Conservation (phyloP, 2,797 vertebrate genomes). For the Melanotaenia maccullochi region DNA sequence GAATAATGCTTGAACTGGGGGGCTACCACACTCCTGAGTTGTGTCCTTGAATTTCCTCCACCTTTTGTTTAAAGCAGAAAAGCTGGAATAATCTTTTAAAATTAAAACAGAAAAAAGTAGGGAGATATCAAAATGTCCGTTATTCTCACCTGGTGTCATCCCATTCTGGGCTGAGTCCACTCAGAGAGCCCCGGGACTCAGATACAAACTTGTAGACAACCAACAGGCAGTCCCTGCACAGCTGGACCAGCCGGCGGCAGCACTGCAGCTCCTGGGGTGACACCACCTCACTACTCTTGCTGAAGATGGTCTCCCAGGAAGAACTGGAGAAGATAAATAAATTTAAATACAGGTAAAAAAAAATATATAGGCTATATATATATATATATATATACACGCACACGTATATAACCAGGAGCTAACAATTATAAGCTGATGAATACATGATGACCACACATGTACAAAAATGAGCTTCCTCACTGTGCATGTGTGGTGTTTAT, state of each 20-base stretch:
- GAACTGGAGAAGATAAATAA: constrained; percentile 81
- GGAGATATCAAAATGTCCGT: constrained; percentile 11
- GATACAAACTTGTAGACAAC: constrained; percentile 95
- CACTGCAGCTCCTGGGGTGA: constrained; percentile 93
- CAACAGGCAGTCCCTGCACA: constrained; percentile 95
- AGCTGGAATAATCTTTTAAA: constrained; percentile 6
- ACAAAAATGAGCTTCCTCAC: constrained; percentile 12
- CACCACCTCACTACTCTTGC: constrained; percentile 90
- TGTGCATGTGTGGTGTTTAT: constrained; percentile 1
- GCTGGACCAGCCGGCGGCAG: constrained; percentile 93
- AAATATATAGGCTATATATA: no score
- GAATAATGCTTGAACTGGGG: constrained; percentile 1
- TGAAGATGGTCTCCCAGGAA: constrained; percentile 95
- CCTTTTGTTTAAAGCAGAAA: constrained; percentile 19
- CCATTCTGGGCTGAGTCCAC: constrained; percentile 89
- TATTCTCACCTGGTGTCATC: constrained; percentile 91
- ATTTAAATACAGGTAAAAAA: neutral
- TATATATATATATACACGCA: no score
- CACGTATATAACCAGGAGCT: neutral
- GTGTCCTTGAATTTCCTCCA: constrained; percentile 16
- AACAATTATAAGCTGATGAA: constrained; percentile 1
- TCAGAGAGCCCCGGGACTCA: constrained; percentile 89
- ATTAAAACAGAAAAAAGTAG: constrained; percentile 25
- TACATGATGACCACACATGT: constrained; percentile 1
- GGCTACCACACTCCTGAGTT: constrained; percentile 5